Base-by-base conservation (phyloP, 2,888 invertebrate species). In the Parnassius mnemosyne region DNA sequence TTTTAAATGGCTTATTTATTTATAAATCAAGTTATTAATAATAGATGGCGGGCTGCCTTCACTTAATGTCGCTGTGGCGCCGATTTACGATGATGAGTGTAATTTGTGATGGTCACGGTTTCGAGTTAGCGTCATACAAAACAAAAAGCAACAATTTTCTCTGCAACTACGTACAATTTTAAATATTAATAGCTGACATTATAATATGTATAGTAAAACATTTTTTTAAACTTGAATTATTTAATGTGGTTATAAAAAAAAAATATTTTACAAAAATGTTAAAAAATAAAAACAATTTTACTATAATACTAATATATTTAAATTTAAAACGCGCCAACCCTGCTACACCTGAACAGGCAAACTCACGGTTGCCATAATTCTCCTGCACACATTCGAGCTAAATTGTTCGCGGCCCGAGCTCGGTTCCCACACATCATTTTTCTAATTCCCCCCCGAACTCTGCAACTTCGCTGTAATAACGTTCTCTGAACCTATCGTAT, bases 1-100 rank as follows among this genome's bases (percentile, higher is more conserved):
- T 78, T 86, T 83, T 88, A 85, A 87, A 87, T 86, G 81, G 80
- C 81, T 89, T 89, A 88, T 90, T 90, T 89, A 89, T 89, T 88
- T 87, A 81, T 84, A 87, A 49, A 49, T 16, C 49, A 49, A n/a
- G 16, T 46, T 46, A n/a, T 46, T 81, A 89, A 89, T 90, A 90
- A 90, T 89, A 90, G 87, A 84, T 77, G 77, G 69, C 74, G 81
- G 85, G 80, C 84, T 84, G 85, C 89, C 89, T 84, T 87, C 89
- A 89, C 90, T 90, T 90, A 89, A 88, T 90, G 87, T 86, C 78
- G 86, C 84, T 85, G 86, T 82, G 77, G 78, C 74, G 78, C 78
- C 77, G 82, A 84, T 85, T 88, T 85, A 79, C 80, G 83, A 83
- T 84, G 84, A 87, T 85, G 80, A 74, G 74, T 83, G 84, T 85